These are phyloP conservation scores for Mimachlamys varia DNA, from an alignment of 2,888 invertebrate species.

Conservation along the genomic window DNA sequence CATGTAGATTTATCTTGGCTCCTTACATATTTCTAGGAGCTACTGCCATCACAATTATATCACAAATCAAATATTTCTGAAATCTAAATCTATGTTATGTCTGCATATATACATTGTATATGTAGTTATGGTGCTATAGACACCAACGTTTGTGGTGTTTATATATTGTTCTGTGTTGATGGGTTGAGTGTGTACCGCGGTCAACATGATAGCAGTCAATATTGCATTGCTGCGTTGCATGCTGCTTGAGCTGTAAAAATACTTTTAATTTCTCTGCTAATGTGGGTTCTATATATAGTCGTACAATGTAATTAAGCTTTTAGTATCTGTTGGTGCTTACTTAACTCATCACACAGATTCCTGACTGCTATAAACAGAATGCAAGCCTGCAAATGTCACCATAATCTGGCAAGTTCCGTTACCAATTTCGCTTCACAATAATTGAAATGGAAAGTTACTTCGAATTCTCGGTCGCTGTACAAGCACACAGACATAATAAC, in stretches of 20 bases:
- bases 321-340: constrained; percentile 21
- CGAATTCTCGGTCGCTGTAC: not conserved
- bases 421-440: not conserved
- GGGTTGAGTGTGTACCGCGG: too few species aligned
- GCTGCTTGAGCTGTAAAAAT: constrained; percentile 8
- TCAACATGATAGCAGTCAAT: too few species aligned
- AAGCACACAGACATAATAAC: not conserved
- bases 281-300: not conserved
- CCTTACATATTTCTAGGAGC: too few species aligned
- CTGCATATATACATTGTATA: too few species aligned
- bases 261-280: constrained; percentile 7
- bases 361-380: not conserved
- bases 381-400: not conserved
- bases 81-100: too few species aligned
- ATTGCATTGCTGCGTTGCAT: not conserved
- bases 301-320: not conserved
- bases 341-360: constrained; percentile 12
- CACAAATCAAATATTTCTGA: too few species aligned
- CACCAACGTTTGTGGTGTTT: too few species aligned
- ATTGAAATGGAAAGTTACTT: not conserved
- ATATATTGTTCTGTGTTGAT: too few species aligned
- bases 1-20: too few species aligned
- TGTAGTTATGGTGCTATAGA: too few species aligned
- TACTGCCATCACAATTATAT: too few species aligned
- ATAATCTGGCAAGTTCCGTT: not conserved